Percentiles rank a stretch among this genome's conserved stretches.
phyloP scores from a whole-genome alignment of 2,888 invertebrate species.

The Agriopis aurantiaria region DNA sequence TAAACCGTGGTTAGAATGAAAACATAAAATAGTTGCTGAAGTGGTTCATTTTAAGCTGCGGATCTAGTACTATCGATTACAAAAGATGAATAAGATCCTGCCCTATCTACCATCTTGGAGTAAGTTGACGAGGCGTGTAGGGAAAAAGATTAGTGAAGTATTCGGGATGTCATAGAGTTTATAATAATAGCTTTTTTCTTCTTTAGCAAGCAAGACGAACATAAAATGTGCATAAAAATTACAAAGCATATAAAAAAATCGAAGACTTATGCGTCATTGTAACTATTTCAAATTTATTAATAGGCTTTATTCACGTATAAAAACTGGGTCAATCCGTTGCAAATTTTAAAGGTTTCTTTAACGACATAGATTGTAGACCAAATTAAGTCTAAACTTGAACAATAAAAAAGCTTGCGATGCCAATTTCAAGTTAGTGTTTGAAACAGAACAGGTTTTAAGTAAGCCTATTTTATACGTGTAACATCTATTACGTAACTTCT shows the following conservation, averaged over 20 bases:
- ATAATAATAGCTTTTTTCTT: background rate
- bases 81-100: conserved; percentile 8
- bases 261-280: too few species aligned
- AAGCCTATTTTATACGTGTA: conserved; percentile 11
- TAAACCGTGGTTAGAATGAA: too few species aligned
- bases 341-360: background rate
- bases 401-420: conserved; percentile 5
- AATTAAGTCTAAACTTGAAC: conserved; percentile 4
- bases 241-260: too few species aligned
- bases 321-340: background rate
- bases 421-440: conserved; percentile 1
- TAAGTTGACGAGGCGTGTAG: background rate
- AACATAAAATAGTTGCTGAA: too few species aligned
- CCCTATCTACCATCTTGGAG: conserved; percentile 8
- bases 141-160: conserved; percentile 1
- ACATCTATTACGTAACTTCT: conserved; percentile 25
- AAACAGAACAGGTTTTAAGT: conserved; percentile 21
- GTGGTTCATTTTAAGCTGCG: background rate
- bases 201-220: background rate
- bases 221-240: too few species aligned
- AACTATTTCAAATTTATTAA: too few species aligned
- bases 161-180: background rate
- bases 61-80: background rate
- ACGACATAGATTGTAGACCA: background rate
- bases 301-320: too few species aligned